Conservation (phyloP, 2,888 invertebrate genomes). For the Luffia ferchaultella region DNA sequence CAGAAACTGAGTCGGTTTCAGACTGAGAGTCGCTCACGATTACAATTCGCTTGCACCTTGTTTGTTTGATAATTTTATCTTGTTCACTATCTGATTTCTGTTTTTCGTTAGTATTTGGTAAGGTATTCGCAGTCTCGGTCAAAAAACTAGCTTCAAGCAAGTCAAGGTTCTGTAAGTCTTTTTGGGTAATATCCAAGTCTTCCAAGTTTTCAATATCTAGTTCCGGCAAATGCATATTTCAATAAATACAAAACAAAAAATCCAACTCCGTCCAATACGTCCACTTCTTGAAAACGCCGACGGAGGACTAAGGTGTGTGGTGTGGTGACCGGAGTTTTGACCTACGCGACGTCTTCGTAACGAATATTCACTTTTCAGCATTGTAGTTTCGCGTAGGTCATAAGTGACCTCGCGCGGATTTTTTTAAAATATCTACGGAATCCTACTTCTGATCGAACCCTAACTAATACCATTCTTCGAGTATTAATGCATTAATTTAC, state of each 20-base stretch:
- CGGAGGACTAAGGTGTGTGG: background rate
- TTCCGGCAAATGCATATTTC: background rate
- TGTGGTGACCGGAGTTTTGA: background rate
- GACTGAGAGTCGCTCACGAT: background rate
- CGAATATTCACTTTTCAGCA: background rate
- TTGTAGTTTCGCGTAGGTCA: background rate
- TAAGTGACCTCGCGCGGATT: background rate
- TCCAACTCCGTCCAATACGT: background rate
- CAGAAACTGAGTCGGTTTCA: background rate
- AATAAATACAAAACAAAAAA: background rate
- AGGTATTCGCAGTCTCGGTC: background rate
- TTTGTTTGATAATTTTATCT: background rate
- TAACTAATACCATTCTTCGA: background rate
- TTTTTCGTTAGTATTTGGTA: background rate
- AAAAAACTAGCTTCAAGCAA: background rate
- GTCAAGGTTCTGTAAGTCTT: background rate
- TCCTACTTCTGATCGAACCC: background rate
- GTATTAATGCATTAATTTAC: background rate
- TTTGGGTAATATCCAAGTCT: background rate
- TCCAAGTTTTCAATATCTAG: background rate
- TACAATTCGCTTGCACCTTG: background rate
- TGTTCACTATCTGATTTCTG: background rate
- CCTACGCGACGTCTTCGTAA: background rate
- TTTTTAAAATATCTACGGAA: background rate
- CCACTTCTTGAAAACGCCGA: background rate